Conservation (phyloP, 2,797 vertebrate genomes). For the Eupleurogrammus muticus region DNA sequence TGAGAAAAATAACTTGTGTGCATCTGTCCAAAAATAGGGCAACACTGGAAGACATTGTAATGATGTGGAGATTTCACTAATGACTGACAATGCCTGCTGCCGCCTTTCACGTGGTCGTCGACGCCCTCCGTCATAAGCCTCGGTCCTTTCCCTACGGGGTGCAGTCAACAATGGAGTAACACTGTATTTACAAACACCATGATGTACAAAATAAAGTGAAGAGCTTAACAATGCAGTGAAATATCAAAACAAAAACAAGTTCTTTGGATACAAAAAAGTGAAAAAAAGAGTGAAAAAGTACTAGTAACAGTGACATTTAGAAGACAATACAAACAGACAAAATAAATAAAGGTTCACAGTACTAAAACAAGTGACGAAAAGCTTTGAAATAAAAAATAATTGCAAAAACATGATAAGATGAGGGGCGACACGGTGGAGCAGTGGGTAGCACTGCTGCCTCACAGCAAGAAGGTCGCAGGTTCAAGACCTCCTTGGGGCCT, state of each 20-base stretch:
- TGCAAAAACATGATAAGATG: conserved; percentile 40
- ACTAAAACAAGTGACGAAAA: conserved; percentile 57
- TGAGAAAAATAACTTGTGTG: conserved; percentile 41
- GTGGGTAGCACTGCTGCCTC: too few relatives aligned
- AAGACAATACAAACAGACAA: conserved; percentile 42
- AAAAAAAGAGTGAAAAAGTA: conserved; percentile 38
- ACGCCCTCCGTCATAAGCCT: conserved; percentile 9
- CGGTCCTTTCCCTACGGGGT: conserved; percentile 1
- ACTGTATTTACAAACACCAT: conserved; percentile 32
- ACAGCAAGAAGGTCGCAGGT: too few relatives aligned
- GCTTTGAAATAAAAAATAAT: conserved; percentile 37
- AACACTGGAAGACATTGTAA: conserved; percentile 70
- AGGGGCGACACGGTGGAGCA: too few relatives aligned
- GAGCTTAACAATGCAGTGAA: conserved; percentile 29
- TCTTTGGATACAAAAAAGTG: conserved; percentile 62
- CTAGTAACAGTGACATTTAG: conserved; percentile 19
- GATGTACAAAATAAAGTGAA: conserved; percentile 23
- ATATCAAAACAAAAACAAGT: conserved; percentile 29
- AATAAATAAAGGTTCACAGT: conserved; percentile 68
- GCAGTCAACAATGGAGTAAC: conserved; percentile 29
- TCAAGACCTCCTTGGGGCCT: too few relatives aligned
- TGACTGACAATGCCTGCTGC: conserved; percentile 51
- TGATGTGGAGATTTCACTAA: conserved; percentile 30
- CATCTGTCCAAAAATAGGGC: conserved; percentile 49
- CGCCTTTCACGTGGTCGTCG: conserved; percentile 34